A percentile compares a stretch with the other conserved stretches of the same genome.
phyloP scores from a whole-genome alignment of 1,140 invertebrate genomes.

The Lerema accius region DNA sequence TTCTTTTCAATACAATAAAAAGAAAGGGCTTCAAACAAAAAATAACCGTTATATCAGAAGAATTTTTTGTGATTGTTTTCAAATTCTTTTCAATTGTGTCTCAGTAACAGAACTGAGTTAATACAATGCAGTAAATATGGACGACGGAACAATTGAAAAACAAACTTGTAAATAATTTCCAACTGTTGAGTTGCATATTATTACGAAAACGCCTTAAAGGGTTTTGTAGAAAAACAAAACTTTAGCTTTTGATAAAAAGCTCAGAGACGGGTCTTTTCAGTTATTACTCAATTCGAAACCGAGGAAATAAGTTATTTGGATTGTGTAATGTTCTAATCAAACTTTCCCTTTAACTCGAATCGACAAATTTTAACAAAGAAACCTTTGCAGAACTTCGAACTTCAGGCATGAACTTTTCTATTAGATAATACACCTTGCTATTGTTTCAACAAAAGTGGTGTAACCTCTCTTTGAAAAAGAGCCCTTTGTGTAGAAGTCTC shows the following conservation, averaged over 20 bases:
- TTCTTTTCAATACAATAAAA: no score
- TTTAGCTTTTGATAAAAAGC: not conserved
- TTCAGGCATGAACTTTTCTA: slow-evolving; percentile 15
- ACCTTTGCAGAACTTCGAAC: slow-evolving; percentile 6
- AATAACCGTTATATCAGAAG: no score
- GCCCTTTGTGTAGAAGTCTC: slow-evolving; percentile 1
- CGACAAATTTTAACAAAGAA: slow-evolving; percentile 15
- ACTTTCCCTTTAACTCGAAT: slow-evolving; percentile 18
- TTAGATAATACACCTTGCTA: slow-evolving; percentile 21
- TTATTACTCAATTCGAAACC: slow-evolving; percentile 29
- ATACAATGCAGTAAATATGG: no score
- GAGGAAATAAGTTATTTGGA: slow-evolving; percentile 25
- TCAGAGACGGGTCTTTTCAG: not conserved
- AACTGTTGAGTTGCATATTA: no score
- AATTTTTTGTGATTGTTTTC: not conserved
- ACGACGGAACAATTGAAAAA: no score
- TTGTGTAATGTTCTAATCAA: slow-evolving; percentile 33
- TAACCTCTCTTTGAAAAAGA: slow-evolving; percentile 2
- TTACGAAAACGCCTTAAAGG: not conserved
- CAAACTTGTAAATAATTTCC: no score
- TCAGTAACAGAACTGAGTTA: no score
- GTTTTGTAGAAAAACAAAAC: not conserved
- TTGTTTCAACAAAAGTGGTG: slow-evolving; percentile 9
- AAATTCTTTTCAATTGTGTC: no score
- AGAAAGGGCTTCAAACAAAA: no score